phyloP scores from a whole-genome alignment of 1,140 invertebrate species.

The Drosophila paulistorum region DNA sequence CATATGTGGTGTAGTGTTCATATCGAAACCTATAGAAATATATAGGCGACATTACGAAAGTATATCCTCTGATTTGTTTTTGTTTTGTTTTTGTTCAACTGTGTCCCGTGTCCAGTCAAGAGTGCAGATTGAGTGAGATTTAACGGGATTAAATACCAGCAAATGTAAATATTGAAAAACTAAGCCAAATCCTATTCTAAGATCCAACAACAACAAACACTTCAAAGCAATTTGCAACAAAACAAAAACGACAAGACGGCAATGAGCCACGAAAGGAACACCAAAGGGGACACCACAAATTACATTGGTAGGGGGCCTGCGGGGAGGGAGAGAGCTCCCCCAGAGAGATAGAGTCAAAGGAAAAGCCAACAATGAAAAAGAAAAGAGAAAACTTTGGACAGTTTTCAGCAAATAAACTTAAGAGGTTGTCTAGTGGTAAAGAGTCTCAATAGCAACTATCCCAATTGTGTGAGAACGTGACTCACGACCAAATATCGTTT shows the following conservation, averaged over 20 bases:
- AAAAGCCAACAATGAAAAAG: constrained; percentile 15
- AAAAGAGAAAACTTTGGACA: constrained; percentile 78
- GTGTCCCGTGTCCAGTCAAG: background rate
- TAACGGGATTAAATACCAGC: background rate
- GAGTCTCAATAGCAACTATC: constrained; percentile 10
- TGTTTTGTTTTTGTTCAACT: background rate
- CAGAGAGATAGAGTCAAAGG: background rate
- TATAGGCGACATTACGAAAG: no score
- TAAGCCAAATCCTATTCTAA: constrained; percentile 58
- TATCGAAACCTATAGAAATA: no score
- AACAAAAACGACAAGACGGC: constrained; percentile 69
- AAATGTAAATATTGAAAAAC: constrained; percentile 18
- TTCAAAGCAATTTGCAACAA: constrained; percentile 77
- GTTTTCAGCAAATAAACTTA: constrained; percentile 44
- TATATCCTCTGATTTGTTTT: background rate
- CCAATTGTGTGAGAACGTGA: constrained; percentile 34
- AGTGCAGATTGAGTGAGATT: background rate
- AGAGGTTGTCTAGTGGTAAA: constrained; percentile 29
- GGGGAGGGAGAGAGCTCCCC: no score
- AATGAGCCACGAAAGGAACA: constrained; percentile 39
- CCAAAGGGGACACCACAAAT: constrained; percentile 36
- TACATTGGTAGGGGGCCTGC: background rate
- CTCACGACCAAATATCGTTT: background rate
- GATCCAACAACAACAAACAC: constrained; percentile 44
- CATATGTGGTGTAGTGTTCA: no score